A percentile compares a stretch with the other conserved stretches of the same genome.
phyloP scores from a whole-genome alignment of 23 tunicate genomes.

The Halocynthia aurantium region DNA sequence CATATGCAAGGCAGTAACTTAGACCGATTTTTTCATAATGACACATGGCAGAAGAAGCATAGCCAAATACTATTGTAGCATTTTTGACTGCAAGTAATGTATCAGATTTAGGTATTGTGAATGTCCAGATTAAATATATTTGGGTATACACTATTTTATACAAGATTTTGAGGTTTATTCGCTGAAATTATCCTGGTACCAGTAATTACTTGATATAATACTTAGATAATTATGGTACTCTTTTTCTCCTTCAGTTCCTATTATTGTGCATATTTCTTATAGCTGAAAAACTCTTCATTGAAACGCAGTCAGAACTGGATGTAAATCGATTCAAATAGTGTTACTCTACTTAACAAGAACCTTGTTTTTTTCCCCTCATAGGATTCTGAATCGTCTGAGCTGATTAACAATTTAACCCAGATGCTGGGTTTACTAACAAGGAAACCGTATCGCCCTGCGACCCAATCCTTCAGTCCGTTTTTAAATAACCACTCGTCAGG shows the following conservation, averaged over 20 bases:
- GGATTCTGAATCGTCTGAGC: conserved; percentile 73
- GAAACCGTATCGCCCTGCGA: conserved; percentile 24
- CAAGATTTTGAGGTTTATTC: no score
- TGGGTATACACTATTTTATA: no score
- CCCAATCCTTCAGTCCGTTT: conserved; percentile 2
- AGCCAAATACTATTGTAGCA: no score
- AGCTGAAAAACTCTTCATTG: no score
- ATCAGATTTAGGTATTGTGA: no score
- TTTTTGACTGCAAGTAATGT: no score
- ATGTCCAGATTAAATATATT: no score
- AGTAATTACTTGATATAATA: background rate
- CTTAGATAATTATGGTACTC: background rate
- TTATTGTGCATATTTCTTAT: background rate
- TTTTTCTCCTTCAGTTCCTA: background rate
- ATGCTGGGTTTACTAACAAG: conserved; percentile 53
- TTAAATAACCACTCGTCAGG: background rate
- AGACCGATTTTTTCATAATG: no score
- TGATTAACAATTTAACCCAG: conserved; percentile 45
- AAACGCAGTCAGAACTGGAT: background rate
- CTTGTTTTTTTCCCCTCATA: background rate
- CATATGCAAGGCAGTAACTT: no score
- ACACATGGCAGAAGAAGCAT: no score
- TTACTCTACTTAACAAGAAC: background rate
- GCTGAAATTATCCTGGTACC: background rate
- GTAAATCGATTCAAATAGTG: background rate